These are phyloP conservation scores for Cynodonichthys magdalenae DNA, from an alignment of 2,797 vertebrate genomes.

Conservation along the genomic window DNA sequence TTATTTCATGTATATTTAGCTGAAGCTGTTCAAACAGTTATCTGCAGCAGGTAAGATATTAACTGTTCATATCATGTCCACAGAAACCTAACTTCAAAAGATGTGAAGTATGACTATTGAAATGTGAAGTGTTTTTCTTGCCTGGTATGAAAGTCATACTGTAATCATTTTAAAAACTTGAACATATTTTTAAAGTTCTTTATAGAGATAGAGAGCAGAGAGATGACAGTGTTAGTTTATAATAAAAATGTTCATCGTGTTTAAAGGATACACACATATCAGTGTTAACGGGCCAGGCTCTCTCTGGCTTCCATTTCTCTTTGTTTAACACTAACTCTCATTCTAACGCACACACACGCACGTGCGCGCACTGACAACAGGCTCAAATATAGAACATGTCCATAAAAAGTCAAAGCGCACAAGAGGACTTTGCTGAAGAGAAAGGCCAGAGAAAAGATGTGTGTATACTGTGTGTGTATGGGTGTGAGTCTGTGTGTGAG, in stretches of 20 bases:
- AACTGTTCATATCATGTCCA: no score
- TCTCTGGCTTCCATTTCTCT: slow-evolving; percentile 30
- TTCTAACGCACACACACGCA: slow-evolving; percentile 67
- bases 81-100: no score
- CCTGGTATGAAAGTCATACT: no score
- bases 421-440: slow-evolving; percentile 70
- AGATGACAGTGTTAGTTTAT: slow-evolving; percentile 12
- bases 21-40: no score
- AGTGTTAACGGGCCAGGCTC: slow-evolving; percentile 47
- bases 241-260: slow-evolving; percentile 13
- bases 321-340: slow-evolving; percentile 22
- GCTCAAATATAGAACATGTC: slow-evolving; percentile 99
- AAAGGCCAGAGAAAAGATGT: slow-evolving; percentile 65
- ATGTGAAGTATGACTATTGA: no score
- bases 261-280: slow-evolving; percentile 33
- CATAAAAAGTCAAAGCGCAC: slow-evolving; percentile 96
- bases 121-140: no score
- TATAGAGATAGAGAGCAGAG: slow-evolving; percentile 21
- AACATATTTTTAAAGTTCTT: no score
- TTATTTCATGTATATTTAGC: no score
- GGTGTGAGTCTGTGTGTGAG: slow-evolving; percentile 26
- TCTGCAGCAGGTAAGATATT: no score
- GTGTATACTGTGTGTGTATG: slow-evolving; percentile 31
- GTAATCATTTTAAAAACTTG: no score
- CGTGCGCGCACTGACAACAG: slow-evolving; percentile 79